A percentile compares a stretch with the other conserved stretches of the same genome.
Conservation (phyloP, 2,113 vertebrate genomes). For the Dendropsophus ebraccatus region DNA sequence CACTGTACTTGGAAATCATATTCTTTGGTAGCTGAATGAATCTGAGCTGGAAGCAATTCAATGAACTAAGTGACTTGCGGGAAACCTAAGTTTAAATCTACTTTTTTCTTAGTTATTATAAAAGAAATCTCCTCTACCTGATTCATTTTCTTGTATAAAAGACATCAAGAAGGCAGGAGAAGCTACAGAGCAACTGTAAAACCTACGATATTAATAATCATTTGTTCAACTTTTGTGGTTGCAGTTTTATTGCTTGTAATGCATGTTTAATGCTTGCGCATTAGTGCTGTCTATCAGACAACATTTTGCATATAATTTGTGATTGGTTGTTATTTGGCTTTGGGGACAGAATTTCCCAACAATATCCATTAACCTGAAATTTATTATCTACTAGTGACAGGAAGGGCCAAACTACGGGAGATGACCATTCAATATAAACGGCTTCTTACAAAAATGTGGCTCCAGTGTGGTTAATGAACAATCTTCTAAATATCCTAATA, state of each 20-base stretch:
- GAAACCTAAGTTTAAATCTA: not conserved
- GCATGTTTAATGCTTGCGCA: conserved; percentile 55
- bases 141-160: not conserved
- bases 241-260: conserved; percentile 55
- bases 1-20: not conserved
- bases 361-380: conserved; percentile 54
- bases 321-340: conserved; percentile 55
- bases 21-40: not conserved
- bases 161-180: conserved; percentile 2
- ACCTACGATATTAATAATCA: conserved; percentile 52
- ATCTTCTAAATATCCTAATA: conserved; percentile 14
- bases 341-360: conserved; percentile 57
- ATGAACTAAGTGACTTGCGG: not conserved
- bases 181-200: conserved; percentile 17
- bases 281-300: conserved; percentile 53
- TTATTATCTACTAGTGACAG: conserved; percentile 54
- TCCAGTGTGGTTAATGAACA: conserved; percentile 32
- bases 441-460: conserved; percentile 31
- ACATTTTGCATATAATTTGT: conserved; percentile 56
- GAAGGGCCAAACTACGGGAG: conserved; percentile 44
- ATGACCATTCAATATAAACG: conserved; percentile 51
- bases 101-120: not conserved
- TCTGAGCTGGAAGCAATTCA: not conserved
- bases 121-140: not conserved
- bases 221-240: conserved; percentile 56